A percentile compares a stretch with the other conserved stretches of the same genome.
These are phyloP conservation scores for Bombus breviceps DNA, from an alignment of 1,140 invertebrate species.

Conservation along the genomic window DNA sequence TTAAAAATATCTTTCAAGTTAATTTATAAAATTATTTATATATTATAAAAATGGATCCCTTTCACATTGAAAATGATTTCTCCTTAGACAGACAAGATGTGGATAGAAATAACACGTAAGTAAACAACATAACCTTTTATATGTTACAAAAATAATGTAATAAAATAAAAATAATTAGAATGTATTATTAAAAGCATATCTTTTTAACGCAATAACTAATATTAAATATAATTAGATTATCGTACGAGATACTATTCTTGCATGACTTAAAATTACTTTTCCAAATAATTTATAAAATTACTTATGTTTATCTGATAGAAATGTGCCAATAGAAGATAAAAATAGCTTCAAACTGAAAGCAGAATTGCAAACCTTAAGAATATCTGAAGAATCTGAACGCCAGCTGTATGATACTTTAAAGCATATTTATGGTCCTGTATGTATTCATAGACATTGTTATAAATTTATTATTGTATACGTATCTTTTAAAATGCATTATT, in stretches of 20 bases:
- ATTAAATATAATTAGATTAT: not conserved
- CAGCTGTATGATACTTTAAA: constrained; percentile 88
- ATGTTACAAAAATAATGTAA: not conserved
- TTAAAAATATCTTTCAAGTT: not conserved
- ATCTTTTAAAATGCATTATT: not conserved
- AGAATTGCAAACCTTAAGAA: constrained; percentile 87
- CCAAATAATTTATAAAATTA: not conserved
- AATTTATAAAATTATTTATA: not conserved
- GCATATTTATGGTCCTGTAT: constrained; percentile 86
- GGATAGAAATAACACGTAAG: constrained; percentile 16
- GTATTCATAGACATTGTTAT: constrained; percentile 32
- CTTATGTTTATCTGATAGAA: constrained; percentile 7
- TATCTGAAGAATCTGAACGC: constrained; percentile 87
- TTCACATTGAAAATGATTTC: too few species aligned
- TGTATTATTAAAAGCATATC: too few species aligned
- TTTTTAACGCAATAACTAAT: not conserved
- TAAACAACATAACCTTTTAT: not conserved
- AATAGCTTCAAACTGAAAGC: constrained; percentile 83
- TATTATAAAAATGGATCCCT: constrained; percentile 51
- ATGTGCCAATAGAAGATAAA: constrained; percentile 16
- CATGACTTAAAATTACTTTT: not conserved
- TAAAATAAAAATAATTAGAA: not conserved
- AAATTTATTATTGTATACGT: constrained; percentile 6
- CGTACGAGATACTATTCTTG: not conserved
- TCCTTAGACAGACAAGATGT: constrained; percentile 33